A percentile compares a stretch with the other conserved stretches of the same genome.
Evolutionary conservation across 2,113 vertebrate species (phyloP).

Genomic region (Tachuris rubrigastra): DNA sequence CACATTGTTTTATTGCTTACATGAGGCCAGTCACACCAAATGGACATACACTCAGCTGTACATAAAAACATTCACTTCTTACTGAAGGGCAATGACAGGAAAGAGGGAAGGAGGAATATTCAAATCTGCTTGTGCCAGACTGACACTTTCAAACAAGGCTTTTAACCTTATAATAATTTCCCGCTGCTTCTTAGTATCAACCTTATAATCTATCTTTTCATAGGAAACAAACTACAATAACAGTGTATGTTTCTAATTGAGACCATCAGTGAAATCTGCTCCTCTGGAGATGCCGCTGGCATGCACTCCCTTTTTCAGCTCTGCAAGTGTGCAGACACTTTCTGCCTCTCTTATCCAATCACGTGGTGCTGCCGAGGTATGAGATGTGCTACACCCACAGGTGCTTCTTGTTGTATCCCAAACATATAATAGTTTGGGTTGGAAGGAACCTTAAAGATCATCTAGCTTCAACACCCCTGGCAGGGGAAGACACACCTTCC

Average conservation of each 20-base stretch:
- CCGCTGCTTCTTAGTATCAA: not conserved
- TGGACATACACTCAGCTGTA: not conserved
- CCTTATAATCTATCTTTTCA: not conserved
- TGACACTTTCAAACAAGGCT: not conserved
- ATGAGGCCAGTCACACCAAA: not conserved
- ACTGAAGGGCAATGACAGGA: not conserved
- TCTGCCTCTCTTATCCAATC: not conserved
- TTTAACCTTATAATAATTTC: not conserved
- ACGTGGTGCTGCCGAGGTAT: rapidly evolving
- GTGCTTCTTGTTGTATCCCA: not conserved
- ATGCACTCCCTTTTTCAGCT: not conserved
- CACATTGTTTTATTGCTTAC: not conserved
- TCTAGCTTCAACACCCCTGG: not conserved
- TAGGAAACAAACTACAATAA: not conserved
- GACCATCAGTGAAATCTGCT: not conserved
- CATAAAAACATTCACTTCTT: not conserved
- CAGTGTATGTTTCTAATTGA: not conserved
- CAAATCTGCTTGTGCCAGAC: not conserved
- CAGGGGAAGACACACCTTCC: not conserved
- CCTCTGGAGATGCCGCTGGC: not conserved
- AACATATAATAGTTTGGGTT: not conserved
- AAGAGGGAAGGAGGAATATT: not conserved
- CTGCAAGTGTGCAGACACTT: not conserved
- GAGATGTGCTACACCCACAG: rapidly evolving
- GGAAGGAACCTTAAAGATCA: not conserved